Base-by-base conservation (phyloP, 2,113 vertebrate genomes). In the Istiophorus platypterus region DNA sequence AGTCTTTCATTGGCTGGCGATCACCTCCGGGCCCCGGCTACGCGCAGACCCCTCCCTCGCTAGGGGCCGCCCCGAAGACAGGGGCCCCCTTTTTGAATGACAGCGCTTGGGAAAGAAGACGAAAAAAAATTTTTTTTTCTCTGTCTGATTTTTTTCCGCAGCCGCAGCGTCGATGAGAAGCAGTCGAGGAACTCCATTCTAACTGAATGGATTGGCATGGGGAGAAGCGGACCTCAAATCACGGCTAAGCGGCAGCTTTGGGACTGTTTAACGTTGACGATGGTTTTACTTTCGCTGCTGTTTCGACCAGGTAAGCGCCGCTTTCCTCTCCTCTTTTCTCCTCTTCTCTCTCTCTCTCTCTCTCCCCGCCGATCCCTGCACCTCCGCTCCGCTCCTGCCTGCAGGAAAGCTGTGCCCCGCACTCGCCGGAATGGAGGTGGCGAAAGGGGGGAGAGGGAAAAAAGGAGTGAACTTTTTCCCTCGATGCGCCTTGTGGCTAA, bases 121-220 rank as follows among this genome's bases (percentile, higher is more conserved):
- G 85, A 93, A 88, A n/a, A n/a, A n/a, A n/a, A n/a, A n/a, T n/a
- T n/a, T n/a, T n/a, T n/a, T n/a, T n/a, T n/a, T 90, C 88, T 91
- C 88, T 90, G 89, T 94, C 80, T 93, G 93, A 90, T 94, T 95
- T 90, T 94, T 95, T 90, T 84, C 90, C 91, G 90, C 94, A 95
- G 95, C 94, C 84, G 54, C 92, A 91, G 87, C 89, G 93, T 91
- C 92, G 89, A 92, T 88, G 92, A 92, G 93, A 87, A 94, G 93
- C 94, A 95, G 94, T 90, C 86, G 90, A 91, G 90, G 86, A 92
- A 71, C 92, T 94, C 93, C 94, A 95, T 93, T 94, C 94, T 90
- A 95, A 94, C 92, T 95, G 95, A 91, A 96, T 96, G 96, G 95
- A 93, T 95, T 96, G 96, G 94, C 86, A 96, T 96, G 96, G 95